These are phyloP conservation scores for Laspeyria flexula DNA, from an alignment of 2,888 invertebrate genomes.

Conservation along the genomic window DNA sequence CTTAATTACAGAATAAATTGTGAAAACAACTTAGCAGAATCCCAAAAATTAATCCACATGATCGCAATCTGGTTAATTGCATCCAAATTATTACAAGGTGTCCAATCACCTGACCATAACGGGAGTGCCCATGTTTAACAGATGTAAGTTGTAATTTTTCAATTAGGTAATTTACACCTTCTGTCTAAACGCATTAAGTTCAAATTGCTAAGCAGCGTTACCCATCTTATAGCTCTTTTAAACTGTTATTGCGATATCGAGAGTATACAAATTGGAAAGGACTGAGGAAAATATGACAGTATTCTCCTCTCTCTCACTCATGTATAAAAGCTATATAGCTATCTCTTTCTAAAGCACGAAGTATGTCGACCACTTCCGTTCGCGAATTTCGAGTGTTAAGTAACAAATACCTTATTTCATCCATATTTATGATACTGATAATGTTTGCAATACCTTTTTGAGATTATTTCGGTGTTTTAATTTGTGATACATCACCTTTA, in stretches of 20 bases:
- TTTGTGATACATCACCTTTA: slow-evolving; percentile 5
- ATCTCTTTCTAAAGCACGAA: slow-evolving; percentile 44
- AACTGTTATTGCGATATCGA: too few relatives aligned
- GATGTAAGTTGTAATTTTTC: too few relatives aligned
- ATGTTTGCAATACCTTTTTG: slow-evolving; percentile 13
- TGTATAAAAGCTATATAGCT: slow-evolving; percentile 11
- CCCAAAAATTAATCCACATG: slow-evolving; percentile 16
- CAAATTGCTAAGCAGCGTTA: too few relatives aligned
- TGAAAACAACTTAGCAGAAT: background rate
- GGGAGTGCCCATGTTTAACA: slow-evolving; percentile 37
- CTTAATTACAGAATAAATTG: background rate
- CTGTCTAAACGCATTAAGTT: too few relatives aligned
- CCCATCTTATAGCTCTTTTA: too few relatives aligned
- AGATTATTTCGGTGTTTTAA: slow-evolving; percentile 11
- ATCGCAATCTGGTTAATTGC: slow-evolving; percentile 10
- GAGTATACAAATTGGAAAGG: slow-evolving; percentile 31
- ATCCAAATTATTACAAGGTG: slow-evolving; percentile 31
- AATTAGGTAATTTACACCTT: too few relatives aligned
- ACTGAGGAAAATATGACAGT: slow-evolving; percentile 23
- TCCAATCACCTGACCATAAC: slow-evolving; percentile 28
- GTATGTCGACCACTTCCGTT: slow-evolving; percentile 62
- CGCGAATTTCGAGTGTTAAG: slow-evolving; percentile 48
- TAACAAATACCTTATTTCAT: slow-evolving; percentile 38
- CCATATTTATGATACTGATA: slow-evolving; percentile 18
- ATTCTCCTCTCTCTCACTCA: slow-evolving; percentile 32